Base-by-base conservation (phyloP, 2,888 invertebrate species). In the Nemoura dubitans region DNA sequence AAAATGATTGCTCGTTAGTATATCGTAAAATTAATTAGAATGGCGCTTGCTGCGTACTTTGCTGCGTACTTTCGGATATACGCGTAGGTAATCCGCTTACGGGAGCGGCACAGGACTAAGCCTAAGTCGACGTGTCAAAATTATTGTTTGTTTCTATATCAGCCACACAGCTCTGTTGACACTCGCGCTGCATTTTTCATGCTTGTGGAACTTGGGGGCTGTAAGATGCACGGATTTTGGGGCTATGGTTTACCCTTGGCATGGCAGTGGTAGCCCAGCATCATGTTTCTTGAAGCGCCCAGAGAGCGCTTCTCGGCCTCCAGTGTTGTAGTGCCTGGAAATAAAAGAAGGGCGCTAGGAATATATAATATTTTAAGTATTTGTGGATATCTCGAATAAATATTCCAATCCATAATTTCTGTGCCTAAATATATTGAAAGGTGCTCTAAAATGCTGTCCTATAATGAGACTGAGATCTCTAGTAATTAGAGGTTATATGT, bases 101-200 rank as follows among this genome's bases (percentile, higher is more conserved):
- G 16, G 27, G 16, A 14, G 26, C 59, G 76, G 76, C 59, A 7
- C 59, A 59, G 59, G 14, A 10, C 84, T 84, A 27, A 84, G 84
- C 76, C 28, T 84, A 84, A 84, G 84, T 84, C 76, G 84, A 84
- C 84, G 84, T 84, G 84, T 84, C 76, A 84, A 84, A 84, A 84
- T 84, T 84, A 84, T 84, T 84, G 76, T 84, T 76, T 21, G 59
- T 59, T 59, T 10, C 59, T 59, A 59, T 84, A 84, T 84, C 84
- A 76, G 84, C 76, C 27, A 10, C 81, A n/a, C 81, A 5, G 81
- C 28, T 59, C 59, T 81, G 81, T 30, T 78, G 78, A 78, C 81
- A 29, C n/a, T n/a, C 25, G 3, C 0, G 28, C 30, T n/a, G 28
- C n/a, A n/a, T 81, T 81, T 81, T 81, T 81, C 78, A 28, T 26